phyloP scores from a whole-genome alignment of 1,140 invertebrate species.

The Prorops nasuta region DNA sequence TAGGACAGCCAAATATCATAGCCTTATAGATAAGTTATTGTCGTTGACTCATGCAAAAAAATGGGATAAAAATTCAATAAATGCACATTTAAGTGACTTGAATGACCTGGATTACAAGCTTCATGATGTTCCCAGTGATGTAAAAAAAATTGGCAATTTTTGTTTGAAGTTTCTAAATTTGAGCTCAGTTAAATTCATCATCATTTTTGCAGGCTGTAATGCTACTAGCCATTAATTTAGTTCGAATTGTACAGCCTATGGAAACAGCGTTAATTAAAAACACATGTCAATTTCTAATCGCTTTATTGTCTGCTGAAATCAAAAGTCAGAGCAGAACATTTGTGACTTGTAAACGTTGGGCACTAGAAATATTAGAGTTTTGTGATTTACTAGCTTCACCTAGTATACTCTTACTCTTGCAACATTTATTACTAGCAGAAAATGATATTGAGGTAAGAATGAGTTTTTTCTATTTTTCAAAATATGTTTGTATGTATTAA shows the following conservation, averaged over 20 bases:
- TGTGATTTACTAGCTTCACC: conserved; percentile 20
- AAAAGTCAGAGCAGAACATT: conserved; percentile 43
- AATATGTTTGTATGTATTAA: background rate
- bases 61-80: conserved; percentile 45
- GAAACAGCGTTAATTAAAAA: conserved; percentile 49
- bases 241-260: conserved; percentile 38
- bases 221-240: conserved; percentile 52
- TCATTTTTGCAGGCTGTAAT: conserved; percentile 46
- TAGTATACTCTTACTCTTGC: conserved; percentile 35
- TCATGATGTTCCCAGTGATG: no score
- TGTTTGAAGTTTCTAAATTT: no score
- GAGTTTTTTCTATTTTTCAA: conserved; percentile 29
- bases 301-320: conserved; percentile 43
- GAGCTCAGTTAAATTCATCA: no score
- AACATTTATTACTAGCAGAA: conserved; percentile 30
- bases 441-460: conserved; percentile 29
- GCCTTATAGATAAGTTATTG: conserved; percentile 43
- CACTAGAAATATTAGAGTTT: conserved; percentile 40
- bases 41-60: conserved; percentile 37
- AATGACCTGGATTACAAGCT: conserved; percentile 48
- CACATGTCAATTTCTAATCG: conserved; percentile 48
- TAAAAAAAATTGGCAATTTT: no score
- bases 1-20: conserved; percentile 43
- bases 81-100: conserved; percentile 46
- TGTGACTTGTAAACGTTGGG: conserved; percentile 44